Evolutionary conservation across 1,140 invertebrate genomes (phyloP), one percentile per base, ranked within the genome.

Genomic region (Diachasma alloeum): DNA sequence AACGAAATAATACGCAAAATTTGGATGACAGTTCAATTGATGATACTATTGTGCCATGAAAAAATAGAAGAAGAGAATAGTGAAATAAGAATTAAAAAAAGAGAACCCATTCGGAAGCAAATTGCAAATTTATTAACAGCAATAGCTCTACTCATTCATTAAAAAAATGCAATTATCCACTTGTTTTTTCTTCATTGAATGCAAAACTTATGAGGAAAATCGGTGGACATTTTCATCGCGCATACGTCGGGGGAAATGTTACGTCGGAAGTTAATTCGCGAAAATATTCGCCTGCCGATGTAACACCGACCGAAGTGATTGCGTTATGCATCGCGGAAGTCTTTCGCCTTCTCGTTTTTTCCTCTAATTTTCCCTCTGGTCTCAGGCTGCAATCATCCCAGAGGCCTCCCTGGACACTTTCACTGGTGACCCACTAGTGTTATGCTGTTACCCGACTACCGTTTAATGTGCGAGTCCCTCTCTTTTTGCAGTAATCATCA

Each of bases 391-490:
- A 83, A 84, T 84, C 82, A 85, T 85, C 83, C 78, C 79, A 72
- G 22, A 22, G 48, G 48, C n/a, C 48, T 78, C 78, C 72, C 79
- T 84, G 81, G 79, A 78, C 81, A 85, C 84, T 85, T 85, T 85
- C 84, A 85, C 84, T 84, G 81, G 79, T 85, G 84, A 84, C 84
- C 84, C 80, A 85, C 83, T 76, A 71, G 22, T 63, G 59, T 63
- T 63, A 53, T 19, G 63, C 42, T 84, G 82, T 83, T 80, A 80
- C 83, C 74, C 79, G 79, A 82, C 78, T 77, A 78, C 73, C 76
- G 79, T 79, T 24, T 71, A 76, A 76, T 76, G 17, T 19, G 37
- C 42, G 17, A 53, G 48, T 53, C 26, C 19, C 67, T 46, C 44
- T 70, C 26, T 56, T 76, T 59, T 80, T 78, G 79, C 80, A 77